phyloP scores from a whole-genome alignment of 1,140 invertebrate genomes.

The Bombus sylvicola region DNA sequence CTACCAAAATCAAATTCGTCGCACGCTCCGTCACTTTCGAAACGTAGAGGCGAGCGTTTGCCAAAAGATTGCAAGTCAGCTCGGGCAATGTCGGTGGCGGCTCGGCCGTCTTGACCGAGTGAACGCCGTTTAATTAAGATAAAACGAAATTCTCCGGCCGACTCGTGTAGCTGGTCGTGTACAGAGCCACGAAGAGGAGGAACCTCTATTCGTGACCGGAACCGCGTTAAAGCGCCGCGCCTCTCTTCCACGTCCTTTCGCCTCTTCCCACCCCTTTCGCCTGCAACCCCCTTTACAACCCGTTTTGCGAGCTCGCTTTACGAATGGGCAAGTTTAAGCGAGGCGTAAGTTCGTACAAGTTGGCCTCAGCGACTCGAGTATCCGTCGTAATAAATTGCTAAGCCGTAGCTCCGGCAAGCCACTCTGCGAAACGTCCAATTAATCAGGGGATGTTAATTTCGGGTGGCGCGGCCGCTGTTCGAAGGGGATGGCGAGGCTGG shows the following conservation, averaged over 20 bases:
- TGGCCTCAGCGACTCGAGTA: slow-evolving; percentile 40
- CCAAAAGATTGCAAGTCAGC: too few relatives aligned
- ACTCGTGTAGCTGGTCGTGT: slow-evolving; percentile 9
- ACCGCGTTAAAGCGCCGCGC: slow-evolving; percentile 51
- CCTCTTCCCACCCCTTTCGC: not conserved
- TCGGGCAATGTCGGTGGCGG: not conserved
- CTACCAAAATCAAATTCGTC: too few relatives aligned
- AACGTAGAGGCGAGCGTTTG: too few relatives aligned
- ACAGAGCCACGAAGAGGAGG: not conserved
- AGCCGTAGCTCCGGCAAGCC: slow-evolving; percentile 50
- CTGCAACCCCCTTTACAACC: not conserved
- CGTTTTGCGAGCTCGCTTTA: slow-evolving; percentile 34
- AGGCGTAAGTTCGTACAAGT: slow-evolving; percentile 64
- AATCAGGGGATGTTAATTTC: slow-evolving; percentile 62
- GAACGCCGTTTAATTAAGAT: slow-evolving; percentile 64
- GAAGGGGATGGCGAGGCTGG: too few relatives aligned
- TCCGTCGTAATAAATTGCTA: slow-evolving; percentile 66
- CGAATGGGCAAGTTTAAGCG: slow-evolving; percentile 53
- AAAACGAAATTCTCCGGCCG: slow-evolving; percentile 49
- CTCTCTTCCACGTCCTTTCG: slow-evolving; percentile 14
- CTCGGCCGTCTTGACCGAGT: slow-evolving; percentile 32
- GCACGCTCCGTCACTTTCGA: too few relatives aligned
- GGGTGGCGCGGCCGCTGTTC: not conserved
- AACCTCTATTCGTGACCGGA: slow-evolving; percentile 54
- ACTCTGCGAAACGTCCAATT: slow-evolving; percentile 57